These are phyloP conservation scores for Netta rufina DNA, from an alignment of 2,797 vertebrate species.

Conservation along the genomic window DNA sequence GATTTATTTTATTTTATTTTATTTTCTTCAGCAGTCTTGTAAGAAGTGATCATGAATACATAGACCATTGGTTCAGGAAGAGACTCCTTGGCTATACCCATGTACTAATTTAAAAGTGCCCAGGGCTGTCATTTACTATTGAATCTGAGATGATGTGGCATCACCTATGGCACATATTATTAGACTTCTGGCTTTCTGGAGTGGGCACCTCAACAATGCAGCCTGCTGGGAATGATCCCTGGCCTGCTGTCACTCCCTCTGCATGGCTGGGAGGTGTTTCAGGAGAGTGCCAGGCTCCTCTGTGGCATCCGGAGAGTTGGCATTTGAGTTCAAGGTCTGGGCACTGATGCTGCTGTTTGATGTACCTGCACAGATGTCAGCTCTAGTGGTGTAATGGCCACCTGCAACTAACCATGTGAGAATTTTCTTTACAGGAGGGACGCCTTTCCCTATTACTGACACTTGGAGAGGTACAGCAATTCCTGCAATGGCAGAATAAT, in stretches of 20 bases:
- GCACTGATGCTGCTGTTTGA: neutral
- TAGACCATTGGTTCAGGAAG: neutral
- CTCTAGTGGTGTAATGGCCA: neutral
- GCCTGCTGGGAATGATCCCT: neutral
- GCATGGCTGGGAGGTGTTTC: neutral
- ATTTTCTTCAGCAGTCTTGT: neutral
- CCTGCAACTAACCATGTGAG: neutral
- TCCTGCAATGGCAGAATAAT: rapidly evolving
- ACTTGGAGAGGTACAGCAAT: neutral
- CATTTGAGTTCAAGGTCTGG: neutral
- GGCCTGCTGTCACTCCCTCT: neutral
- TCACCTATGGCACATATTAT: neutral
- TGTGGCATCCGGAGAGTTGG: neutral
- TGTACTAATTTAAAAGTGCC: neutral
- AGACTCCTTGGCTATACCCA: neutral
- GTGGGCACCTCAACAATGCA: no score
- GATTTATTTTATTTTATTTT: no score
- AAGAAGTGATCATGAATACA: neutral
- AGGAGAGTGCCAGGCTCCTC: neutral
- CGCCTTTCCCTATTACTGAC: neutral
- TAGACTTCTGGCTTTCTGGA: neutral
- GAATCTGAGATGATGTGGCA: neutral
- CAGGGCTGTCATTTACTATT: neutral
- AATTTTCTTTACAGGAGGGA: neutral
- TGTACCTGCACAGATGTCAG: neutral